These are phyloP conservation scores for Accipiter virgatus DNA, from an alignment of 2,113 vertebrate genomes.

Conservation along the genomic window DNA sequence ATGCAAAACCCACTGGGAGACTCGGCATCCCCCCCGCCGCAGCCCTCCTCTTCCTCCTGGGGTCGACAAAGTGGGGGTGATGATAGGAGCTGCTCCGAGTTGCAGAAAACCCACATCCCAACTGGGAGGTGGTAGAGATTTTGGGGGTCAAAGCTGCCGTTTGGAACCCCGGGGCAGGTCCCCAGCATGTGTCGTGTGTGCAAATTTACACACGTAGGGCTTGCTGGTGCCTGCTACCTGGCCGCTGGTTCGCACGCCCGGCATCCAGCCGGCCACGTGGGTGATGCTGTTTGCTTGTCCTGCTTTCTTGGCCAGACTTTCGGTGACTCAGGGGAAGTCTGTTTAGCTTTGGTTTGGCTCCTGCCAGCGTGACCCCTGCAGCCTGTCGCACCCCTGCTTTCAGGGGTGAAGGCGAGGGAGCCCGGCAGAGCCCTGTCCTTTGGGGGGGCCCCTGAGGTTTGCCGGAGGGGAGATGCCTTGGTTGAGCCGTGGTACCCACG, in stretches of 20 bases:
- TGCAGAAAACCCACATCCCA: not conserved
- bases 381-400: not conserved
- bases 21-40: not conserved
- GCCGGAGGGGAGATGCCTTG: not conserved
- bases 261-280: rapidly evolving
- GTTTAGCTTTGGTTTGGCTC: not conserved
- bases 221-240: not conserved
- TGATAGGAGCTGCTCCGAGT: rapidly evolving
- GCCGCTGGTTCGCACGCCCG: rapidly evolving
- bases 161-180: not conserved
- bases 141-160: rapidly evolving
- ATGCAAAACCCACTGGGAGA: not conserved
- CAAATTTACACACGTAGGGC: rapidly evolving
- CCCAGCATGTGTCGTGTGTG: rapidly evolving
- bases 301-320: not conserved
- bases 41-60: not conserved
- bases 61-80: rapidly evolving
- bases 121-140: not conserved
- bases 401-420: not conserved
- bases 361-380: rapidly evolving
- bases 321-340: not conserved
- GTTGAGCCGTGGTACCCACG: rapidly evolving
- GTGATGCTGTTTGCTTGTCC: not conserved
- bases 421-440: not conserved
- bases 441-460: rapidly evolving